These are phyloP conservation scores for Solea solea DNA, from an alignment of 2,113 vertebrate genomes.

Conservation along the genomic window DNA sequence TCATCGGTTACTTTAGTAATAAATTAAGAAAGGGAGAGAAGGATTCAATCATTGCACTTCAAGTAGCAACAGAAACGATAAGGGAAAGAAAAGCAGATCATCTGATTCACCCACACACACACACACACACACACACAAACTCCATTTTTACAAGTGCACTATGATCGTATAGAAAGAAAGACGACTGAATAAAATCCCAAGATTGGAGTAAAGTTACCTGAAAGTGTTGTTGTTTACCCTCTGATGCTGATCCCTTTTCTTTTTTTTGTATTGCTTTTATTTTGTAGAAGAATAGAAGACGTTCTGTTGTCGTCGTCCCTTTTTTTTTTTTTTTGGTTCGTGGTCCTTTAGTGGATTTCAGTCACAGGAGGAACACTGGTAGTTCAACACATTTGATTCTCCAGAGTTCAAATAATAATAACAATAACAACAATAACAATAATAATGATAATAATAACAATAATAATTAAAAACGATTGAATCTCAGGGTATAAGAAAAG, in stretches of 20 bases:
- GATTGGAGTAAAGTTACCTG: slow-evolving; percentile 75
- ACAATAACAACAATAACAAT: too few relatives aligned
- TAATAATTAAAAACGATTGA: not conserved
- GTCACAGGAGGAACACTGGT: slow-evolving; percentile 13
- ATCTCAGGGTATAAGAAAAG: slow-evolving; percentile 16
- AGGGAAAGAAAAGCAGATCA: slow-evolving; percentile 24
- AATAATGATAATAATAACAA: too few relatives aligned
- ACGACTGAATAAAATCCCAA: slow-evolving; percentile 43
- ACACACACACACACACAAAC: slow-evolving; percentile 46
- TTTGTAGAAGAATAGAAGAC: slow-evolving; percentile 48
- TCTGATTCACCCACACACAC: slow-evolving; percentile 57
- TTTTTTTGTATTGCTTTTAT: slow-evolving; percentile 72
- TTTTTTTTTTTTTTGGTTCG: slow-evolving; percentile 13
- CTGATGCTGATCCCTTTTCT: slow-evolving; percentile 36
- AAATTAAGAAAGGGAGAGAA: slow-evolving; percentile 59
- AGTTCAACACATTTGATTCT: not conserved
- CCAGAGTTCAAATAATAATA: slow-evolving; percentile 11
- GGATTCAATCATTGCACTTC: slow-evolving; percentile 69
- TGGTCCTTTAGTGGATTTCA: slow-evolving; percentile 10
- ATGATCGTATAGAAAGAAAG: slow-evolving; percentile 67
- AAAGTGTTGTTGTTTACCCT: slow-evolving; percentile 71
- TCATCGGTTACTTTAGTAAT: slow-evolving; percentile 39
- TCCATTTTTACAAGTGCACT: slow-evolving; percentile 74
- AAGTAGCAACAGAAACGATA: slow-evolving; percentile 61
- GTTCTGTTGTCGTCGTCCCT: not conserved